Base-by-base conservation (phyloP, 2,113 vertebrate genomes). In the Antigone vipio region DNA sequence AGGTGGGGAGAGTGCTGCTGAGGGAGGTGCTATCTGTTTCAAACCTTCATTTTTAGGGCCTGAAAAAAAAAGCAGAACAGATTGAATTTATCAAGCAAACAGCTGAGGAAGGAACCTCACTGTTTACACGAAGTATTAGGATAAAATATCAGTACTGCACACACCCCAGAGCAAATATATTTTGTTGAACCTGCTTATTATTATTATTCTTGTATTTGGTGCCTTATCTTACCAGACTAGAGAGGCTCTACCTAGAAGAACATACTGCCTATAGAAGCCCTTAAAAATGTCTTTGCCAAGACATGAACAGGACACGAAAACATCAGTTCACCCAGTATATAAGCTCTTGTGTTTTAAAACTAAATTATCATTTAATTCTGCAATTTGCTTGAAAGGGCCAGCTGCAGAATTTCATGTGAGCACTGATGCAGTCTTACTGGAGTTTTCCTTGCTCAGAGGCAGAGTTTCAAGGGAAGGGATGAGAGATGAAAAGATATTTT, bases 51-150 rank as follows among this genome's bases (percentile, higher is more conserved):
- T 96, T 83, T 34, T 62, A 59, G 30, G 4, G 77, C 9, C 98
- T 98, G 87, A 86, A 89, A 96, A 78, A 38, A 72, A 75, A 89
- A 95, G 44, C 35, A 68, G 42, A 96, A 68, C 29, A 89, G 11
- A 29, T 7, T 29, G 45, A 88, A 60, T 89, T 79, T 62, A 67
- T 55, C 35, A 66, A 78, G 44, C 14, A 84, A 80, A 27, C 15
- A 78, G 29, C 10, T 66, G 24, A 91, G 15, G 9, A 56, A 45
- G 19, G 16, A 72, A 16, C 20, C 15, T 85, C 3, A 14, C 49
- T 76, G 17, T 59, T 79, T 76, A 55, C 45, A 22, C 55, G 20
- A 69, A 83, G 26, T 47, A 38, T 32, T 38, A 42, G 8, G 42
- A 16, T 63, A 55, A 90, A 85, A 19, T 69, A 88, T 20, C 45